Percentiles rank a stretch among this genome's conserved stretches.
These are phyloP conservation scores for Xylocopa sonorina DNA, from an alignment of 1,140 invertebrate species.

Conservation along the genomic window DNA sequence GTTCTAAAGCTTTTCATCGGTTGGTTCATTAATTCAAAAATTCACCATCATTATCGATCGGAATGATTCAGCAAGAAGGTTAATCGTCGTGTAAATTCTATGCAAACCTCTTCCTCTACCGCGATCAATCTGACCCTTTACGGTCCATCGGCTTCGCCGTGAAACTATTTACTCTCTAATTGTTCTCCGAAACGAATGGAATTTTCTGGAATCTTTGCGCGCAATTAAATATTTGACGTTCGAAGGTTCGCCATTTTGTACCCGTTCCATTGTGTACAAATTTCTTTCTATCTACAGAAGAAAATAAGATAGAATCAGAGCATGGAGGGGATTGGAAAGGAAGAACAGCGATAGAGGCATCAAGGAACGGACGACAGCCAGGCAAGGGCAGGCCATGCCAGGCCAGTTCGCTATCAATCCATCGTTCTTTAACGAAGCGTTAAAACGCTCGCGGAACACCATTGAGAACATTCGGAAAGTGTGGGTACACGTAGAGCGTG, in stretches of 20 bases:
- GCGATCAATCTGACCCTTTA: not conserved
- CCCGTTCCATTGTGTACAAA: too few relatives aligned
- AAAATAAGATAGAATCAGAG: not conserved
- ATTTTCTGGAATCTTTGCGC: too few relatives aligned
- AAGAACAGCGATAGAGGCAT: not conserved
- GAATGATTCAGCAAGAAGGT: not conserved
- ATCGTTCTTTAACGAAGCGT: constrained; percentile 1
- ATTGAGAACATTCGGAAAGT: not conserved
- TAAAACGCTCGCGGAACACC: constrained; percentile 2
- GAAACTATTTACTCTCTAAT: too few relatives aligned
- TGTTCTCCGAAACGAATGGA: too few relatives aligned
- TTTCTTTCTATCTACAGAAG: too few relatives aligned
- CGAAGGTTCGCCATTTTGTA: too few relatives aligned
- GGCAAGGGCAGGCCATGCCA: not conserved
- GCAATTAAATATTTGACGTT: too few relatives aligned
- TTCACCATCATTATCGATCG: not conserved
- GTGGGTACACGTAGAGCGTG: too few relatives aligned
- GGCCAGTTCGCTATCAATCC: too few relatives aligned
- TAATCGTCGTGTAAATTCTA: not conserved
- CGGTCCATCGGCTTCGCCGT: too few relatives aligned
- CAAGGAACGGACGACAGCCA: not conserved
- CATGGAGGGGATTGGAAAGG: too few relatives aligned
- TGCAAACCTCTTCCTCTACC: not conserved
- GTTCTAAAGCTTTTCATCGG: not conserved
- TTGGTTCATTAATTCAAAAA: not conserved